phyloP scores from a whole-genome alignment of 1,140 invertebrate species.

The Psilanteris sp. region DNA sequence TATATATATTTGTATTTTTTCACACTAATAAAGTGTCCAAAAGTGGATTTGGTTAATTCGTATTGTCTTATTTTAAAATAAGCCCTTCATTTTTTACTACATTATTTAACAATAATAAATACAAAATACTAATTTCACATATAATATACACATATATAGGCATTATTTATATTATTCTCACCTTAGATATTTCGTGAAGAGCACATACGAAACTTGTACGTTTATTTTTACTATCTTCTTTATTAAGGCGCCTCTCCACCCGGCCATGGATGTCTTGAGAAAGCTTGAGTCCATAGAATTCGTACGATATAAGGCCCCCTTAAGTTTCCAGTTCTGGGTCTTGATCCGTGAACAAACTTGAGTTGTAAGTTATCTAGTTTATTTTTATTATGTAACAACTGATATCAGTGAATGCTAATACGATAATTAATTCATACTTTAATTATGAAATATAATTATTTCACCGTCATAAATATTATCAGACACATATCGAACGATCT shows the following conservation, averaged over 20 bases:
- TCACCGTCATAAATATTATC: slow-evolving; percentile 12
- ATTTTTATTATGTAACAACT: slow-evolving; percentile 7
- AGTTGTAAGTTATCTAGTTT: slow-evolving; percentile 16
- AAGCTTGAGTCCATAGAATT: slow-evolving; percentile 50
- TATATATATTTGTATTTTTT: too few species aligned
- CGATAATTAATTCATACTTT: slow-evolving; percentile 13
- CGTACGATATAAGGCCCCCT: slow-evolving; percentile 58
- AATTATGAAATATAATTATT: slow-evolving; percentile 5
- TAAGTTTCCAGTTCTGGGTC: slow-evolving; percentile 46
- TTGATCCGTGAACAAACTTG: slow-evolving; percentile 35
- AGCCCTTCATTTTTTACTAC: too few species aligned
- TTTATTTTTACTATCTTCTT: slow-evolving; percentile 54
- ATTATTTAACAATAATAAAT: too few species aligned
- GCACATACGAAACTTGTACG: slow-evolving; percentile 9
- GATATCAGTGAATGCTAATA: too few species aligned
- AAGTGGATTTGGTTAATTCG: too few species aligned
- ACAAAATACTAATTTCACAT: too few species aligned
- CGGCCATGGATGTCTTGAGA: slow-evolving; percentile 25
- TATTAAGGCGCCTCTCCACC: slow-evolving; percentile 43
- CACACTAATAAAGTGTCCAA: too few species aligned
- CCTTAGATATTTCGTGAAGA: too few species aligned
- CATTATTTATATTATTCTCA: too few species aligned
- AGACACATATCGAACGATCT: slow-evolving; percentile 30
- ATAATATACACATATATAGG: too few species aligned
- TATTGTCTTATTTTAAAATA: too few species aligned